These are phyloP conservation scores for Elaeidobius kamerunicus DNA, from an alignment of 2,888 invertebrate genomes.

Conservation along the genomic window DNA sequence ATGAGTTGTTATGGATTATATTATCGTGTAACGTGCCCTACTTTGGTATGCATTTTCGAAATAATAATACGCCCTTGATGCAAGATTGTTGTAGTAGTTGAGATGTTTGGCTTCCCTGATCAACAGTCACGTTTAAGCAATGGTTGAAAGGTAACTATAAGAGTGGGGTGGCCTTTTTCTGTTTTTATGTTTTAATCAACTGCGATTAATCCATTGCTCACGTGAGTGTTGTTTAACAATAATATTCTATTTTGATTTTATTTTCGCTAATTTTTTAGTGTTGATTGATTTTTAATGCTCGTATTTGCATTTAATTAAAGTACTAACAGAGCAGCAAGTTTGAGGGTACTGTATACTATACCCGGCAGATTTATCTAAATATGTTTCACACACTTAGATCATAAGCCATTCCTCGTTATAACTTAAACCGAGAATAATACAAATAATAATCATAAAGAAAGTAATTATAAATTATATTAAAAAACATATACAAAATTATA, in stretches of 20 bases:
- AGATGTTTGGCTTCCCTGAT: conserved; percentile 35
- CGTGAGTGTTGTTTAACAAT: conserved; percentile 49
- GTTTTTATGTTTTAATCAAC: conserved; percentile 37
- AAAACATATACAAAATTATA: too few relatives aligned
- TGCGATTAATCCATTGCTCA: conserved; percentile 49
- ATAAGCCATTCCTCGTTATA: neutral
- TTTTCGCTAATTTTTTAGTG: conserved; percentile 10
- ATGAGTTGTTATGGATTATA: conserved; percentile 17
- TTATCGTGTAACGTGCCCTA: too few relatives aligned
- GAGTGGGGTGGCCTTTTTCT: conserved; percentile 39
- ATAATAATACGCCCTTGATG: conserved; percentile 26
- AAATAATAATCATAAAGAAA: too few relatives aligned
- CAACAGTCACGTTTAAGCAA: conserved; percentile 51
- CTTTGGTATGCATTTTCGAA: conserved; percentile 42
- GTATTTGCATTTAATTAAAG: too few relatives aligned
- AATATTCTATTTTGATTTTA: conserved; percentile 1
- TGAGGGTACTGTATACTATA: too few relatives aligned
- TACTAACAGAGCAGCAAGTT: too few relatives aligned
- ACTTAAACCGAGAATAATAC: neutral
- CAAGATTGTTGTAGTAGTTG: conserved; percentile 35
- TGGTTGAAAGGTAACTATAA: conserved; percentile 49
- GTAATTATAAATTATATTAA: too few relatives aligned
- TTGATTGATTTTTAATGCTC: too few relatives aligned
- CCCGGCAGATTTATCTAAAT: too few relatives aligned
- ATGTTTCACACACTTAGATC: too few relatives aligned